Conservation (phyloP, 2,113 vertebrate species). For the Chitala chitala region DNA sequence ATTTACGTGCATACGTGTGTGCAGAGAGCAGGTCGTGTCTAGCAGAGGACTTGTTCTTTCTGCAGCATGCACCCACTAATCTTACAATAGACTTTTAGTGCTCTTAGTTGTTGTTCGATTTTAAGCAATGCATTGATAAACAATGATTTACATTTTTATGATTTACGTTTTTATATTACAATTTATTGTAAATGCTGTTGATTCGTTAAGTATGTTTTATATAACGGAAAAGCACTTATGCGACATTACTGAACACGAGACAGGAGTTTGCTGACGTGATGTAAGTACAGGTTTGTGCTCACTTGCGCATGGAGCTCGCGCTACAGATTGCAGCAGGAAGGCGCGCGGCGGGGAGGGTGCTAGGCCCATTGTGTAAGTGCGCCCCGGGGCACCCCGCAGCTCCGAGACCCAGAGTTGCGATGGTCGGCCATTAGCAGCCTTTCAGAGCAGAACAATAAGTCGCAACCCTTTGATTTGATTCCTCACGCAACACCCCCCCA, state of each 20-base stretch:
- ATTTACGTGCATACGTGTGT: not conserved
- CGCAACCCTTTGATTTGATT: constrained; percentile 64
- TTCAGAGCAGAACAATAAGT: constrained; percentile 69
- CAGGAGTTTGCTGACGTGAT: constrained; percentile 15
- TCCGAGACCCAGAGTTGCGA: constrained; percentile 66
- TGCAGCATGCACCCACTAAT: no score
- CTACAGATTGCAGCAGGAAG: constrained; percentile 68
- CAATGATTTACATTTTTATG: no score
- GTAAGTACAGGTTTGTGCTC: constrained; percentile 48
- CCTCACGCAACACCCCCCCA: constrained; percentile 27
- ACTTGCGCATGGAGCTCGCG: constrained; percentile 46
- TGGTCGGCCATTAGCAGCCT: constrained; percentile 72
- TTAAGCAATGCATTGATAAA: no score
- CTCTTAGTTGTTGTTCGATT: no score
- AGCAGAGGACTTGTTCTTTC: no score
- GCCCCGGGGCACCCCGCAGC: constrained; percentile 62
- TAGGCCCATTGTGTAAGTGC: constrained; percentile 52
- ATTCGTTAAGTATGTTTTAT: no score
- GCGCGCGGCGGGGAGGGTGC: constrained; percentile 61
- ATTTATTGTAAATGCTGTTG: no score
- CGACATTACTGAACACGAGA: no score
- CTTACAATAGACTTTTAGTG: no score
- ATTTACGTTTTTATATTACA: no score
- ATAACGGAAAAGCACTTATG: no score
- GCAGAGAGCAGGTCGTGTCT: not conserved